Evolutionary conservation across 2,888 invertebrate species (phyloP), one percentile per base, ranked within the genome.

Genomic region (Caenorhabditis sp.): DNA sequence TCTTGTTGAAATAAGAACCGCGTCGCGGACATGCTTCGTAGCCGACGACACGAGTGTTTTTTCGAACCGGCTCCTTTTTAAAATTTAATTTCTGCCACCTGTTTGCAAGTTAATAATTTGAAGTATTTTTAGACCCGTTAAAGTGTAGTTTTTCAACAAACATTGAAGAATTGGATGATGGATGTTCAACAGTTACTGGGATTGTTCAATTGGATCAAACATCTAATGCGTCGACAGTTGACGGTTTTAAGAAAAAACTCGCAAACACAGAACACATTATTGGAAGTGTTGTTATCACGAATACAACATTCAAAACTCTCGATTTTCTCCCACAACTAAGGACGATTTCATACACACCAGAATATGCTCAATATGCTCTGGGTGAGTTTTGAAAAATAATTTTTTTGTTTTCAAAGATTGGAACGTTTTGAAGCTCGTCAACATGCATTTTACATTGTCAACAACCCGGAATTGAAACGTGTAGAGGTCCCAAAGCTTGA

Each of bases 181-280:
- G 43, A 43, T 43, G 43, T 43, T 12, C 43, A 10, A 43, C 43
- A 10, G 17, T 43, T 3, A 17, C 12, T 43, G 43, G 43, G 14
- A 43, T 43, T 43, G 43, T 43, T 17, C 12, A 17, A 17, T 17
- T 43, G 14, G 43, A 43, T 17, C 43, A 43, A 43, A 43, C 43
- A 10, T 43, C 43, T 10, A 43, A 24, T 21, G 24, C 21, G 1
- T 24, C 17, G 1, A 59, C 59, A 24, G 31, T 49, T 59, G 6
- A 43, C 3, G 24, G 23, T 10, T 43, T 43, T 6, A 43, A 21
- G 43, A 17, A 59, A 49, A 59, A 59, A 49, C 17, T 59, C 14
- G 24, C 59, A 37, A 59, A 59, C 24, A 49, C 49, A 1, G 23
- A 59, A 49, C n/a, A 31, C 23, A 26, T 59, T 19, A 17, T n/a